phyloP scores from a whole-genome alignment of 1,140 invertebrate genomes.

The Psilanteris sp. region DNA sequence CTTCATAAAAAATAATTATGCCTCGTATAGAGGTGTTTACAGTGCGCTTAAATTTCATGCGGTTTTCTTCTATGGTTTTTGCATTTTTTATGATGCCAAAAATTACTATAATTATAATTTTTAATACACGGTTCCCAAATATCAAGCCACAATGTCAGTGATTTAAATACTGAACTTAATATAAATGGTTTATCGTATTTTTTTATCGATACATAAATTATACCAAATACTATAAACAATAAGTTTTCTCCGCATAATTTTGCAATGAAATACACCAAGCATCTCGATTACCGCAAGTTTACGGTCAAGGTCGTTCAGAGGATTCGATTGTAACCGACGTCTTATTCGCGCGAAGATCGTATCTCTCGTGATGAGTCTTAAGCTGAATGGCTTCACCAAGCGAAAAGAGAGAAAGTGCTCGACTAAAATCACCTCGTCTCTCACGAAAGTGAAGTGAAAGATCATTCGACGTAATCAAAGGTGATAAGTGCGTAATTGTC shows the following conservation, averaged over 20 bases:
- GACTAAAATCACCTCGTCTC: constrained; percentile 23
- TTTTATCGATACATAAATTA: too few relatives aligned
- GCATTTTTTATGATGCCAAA: too few relatives aligned
- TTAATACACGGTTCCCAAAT: too few relatives aligned
- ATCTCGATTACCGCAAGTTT: constrained; percentile 45
- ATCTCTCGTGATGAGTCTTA: constrained; percentile 36
- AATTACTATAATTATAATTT: too few relatives aligned
- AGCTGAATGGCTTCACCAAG: constrained; percentile 58
- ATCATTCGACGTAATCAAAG: constrained; percentile 47
- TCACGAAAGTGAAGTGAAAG: constrained; percentile 70
- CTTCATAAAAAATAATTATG: constrained; percentile 16
- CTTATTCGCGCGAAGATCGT: constrained; percentile 27
- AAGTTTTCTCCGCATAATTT: constrained; percentile 22
- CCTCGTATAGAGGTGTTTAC: too few relatives aligned
- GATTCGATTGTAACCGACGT: constrained; percentile 41
- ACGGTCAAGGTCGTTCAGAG: constrained; percentile 55
- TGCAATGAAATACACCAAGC: constrained; percentile 8
- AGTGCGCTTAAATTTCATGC: not conserved
- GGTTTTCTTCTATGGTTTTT: too few relatives aligned
- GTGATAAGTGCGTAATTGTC: constrained; percentile 49
- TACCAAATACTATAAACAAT: too few relatives aligned
- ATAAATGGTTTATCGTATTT: too few relatives aligned
- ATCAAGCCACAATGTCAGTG: too few relatives aligned
- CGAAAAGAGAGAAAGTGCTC: constrained; percentile 71
- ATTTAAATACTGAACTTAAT: too few relatives aligned